These are phyloP conservation scores for Aptenodytes forsteri DNA, from an alignment of 2,113 vertebrate genomes.

Conservation along the genomic window DNA sequence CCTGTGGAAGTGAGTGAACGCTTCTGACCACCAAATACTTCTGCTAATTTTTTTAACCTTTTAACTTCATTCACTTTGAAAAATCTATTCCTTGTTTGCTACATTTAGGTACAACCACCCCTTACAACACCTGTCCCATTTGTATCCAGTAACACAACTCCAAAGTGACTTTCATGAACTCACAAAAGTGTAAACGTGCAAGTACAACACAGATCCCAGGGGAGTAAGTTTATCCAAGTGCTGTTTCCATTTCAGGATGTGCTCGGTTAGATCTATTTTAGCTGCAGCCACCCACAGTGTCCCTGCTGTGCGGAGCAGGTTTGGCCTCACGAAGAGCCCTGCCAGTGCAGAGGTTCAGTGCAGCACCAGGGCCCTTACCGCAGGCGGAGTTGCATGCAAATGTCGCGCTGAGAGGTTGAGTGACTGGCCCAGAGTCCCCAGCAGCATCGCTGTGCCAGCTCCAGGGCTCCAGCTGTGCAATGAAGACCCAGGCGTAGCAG, in stretches of 20 bases:
- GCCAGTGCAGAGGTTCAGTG: not conserved
- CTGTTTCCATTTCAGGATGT: not conserved
- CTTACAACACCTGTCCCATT: not conserved
- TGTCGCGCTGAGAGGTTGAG: not conserved
- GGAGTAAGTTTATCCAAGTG: not conserved
- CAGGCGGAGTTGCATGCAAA: accelerated
- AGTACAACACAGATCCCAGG: not conserved
- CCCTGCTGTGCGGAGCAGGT: not conserved
- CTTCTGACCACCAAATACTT: not conserved
- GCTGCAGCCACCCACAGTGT: not conserved
- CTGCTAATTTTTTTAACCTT: not conserved
- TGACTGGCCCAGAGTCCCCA: not conserved
- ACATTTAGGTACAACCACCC: not conserved
- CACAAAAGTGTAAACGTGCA: not conserved
- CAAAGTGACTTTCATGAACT: not conserved
- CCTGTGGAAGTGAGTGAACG: not conserved
- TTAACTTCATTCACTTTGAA: not conserved
- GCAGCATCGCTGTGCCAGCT: not conserved
- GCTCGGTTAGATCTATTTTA: not conserved
- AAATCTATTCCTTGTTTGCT: not conserved
- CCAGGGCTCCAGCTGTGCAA: not conserved
- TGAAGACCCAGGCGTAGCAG: not conserved
- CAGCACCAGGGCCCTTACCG: not conserved
- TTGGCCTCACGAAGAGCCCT: not conserved
- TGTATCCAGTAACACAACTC: not conserved